Conservation (phyloP, 2,113 vertebrate genomes). For the Stigmatopora nigra region DNA sequence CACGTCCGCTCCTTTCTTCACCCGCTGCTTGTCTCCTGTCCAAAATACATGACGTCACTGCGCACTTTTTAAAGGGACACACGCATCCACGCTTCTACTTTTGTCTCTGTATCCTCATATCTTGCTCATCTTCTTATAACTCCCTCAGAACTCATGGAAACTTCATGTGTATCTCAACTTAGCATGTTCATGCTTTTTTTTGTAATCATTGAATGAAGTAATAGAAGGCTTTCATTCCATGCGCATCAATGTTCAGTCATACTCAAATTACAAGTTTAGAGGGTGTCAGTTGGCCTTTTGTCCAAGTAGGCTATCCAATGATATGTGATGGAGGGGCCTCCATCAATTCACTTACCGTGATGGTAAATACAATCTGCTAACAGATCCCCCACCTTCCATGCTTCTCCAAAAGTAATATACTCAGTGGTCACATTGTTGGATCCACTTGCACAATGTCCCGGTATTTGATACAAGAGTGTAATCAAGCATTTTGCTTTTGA, state of each 20-base stretch:
- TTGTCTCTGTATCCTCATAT: background rate
- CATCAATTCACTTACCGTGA: background rate
- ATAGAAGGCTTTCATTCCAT: too few species aligned
- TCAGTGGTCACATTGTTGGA: too few species aligned
- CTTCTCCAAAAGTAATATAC: background rate
- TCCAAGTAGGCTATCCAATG: slow-evolving; percentile 3
- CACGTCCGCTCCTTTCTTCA: slow-evolving; percentile 37
- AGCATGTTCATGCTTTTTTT: background rate
- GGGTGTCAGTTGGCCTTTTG: slow-evolving; percentile 4
- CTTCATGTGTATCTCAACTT: background rate
- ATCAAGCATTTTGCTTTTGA: too few species aligned
- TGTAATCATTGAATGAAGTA: background rate
- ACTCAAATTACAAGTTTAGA: slow-evolving; percentile 2
- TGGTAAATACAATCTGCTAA: background rate
- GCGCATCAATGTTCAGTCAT: background rate
- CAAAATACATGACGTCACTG: slow-evolving; percentile 65
- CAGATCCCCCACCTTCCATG: background rate
- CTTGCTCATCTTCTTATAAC: background rate
- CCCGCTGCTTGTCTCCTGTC: slow-evolving; percentile 34
- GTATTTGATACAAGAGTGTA: too few species aligned
- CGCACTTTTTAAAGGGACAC: slow-evolving; percentile 59
- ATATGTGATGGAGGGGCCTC: background rate
- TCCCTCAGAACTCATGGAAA: background rate
- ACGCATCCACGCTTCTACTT: background rate
- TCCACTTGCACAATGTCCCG: too few species aligned